Evolutionary conservation across 2,113 vertebrate species (phyloP).

Genomic region (Misgurnus mizolepis): DNA sequence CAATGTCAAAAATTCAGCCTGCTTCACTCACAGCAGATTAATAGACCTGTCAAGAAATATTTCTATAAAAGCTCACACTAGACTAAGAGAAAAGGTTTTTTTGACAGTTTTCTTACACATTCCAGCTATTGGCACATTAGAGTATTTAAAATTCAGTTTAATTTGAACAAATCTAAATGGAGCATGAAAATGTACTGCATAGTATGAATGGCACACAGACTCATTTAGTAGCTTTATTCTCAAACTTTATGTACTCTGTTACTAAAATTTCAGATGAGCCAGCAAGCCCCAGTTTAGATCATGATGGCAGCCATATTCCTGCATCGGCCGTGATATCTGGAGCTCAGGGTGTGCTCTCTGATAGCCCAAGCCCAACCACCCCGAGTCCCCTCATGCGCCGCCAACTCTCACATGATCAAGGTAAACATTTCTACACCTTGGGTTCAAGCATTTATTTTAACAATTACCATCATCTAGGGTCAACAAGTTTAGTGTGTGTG

Average conservation of each 20-base stretch:
- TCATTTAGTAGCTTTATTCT: neutral
- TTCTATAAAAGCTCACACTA: no score
- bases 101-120: no score
- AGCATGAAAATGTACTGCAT: no score
- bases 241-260: neutral
- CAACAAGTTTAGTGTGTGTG: neutral
- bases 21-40: neutral
- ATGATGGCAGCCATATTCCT: slow-evolving; percentile 85
- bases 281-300: slow-evolving; percentile 93
- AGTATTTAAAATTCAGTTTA: no score
- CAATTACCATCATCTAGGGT: no score
- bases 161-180: no score
- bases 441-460: no score
- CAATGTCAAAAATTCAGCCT: neutral
- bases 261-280: slow-evolving; percentile 84
- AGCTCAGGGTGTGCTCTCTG: slow-evolving; percentile 76
- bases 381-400: slow-evolving; percentile 87
- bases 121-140: no score
- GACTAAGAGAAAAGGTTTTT: no score
- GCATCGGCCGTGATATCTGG: slow-evolving; percentile 93
- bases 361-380: slow-evolving; percentile 81
- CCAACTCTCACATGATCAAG: slow-evolving; percentile 95
- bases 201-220: neutral
- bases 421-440: slow-evolving; percentile 64
- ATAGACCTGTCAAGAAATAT: no score